Conservation (phyloP, 2,888 invertebrate species). For the Acanthococcus lagerstroemiae region DNA sequence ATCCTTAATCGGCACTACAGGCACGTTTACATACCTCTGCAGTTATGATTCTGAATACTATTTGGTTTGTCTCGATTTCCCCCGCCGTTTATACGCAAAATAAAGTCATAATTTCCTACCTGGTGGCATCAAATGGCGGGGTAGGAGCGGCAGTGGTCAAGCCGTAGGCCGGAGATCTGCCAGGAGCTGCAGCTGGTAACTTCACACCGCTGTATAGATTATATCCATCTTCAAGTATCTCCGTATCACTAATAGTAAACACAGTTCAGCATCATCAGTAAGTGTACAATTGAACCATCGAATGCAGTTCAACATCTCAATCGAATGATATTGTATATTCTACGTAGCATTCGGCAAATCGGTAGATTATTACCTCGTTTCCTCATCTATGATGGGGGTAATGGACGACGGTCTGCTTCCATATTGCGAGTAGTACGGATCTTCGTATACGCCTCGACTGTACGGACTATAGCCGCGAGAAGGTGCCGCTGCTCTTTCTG, state of each 20-base stretch:
- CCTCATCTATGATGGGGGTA: conserved; percentile 86
- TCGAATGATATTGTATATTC: background rate
- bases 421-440: conserved; percentile 77
- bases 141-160: conserved; percentile 21
- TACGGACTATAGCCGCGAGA: conserved; percentile 35
- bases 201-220: conserved; percentile 61
- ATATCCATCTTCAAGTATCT: conserved; percentile 59
- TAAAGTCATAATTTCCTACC: too few relatives aligned
- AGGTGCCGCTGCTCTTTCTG: conserved; percentile 55
- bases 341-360: background rate
- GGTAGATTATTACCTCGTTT: conserved; percentile 53
- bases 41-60: too few relatives aligned
- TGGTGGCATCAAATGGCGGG: conserved; percentile 50
- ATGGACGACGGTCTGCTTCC: conserved; percentile 55
- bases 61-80: too few relatives aligned
- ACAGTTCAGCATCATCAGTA: background rate
- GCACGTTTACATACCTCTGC: too few relatives aligned
- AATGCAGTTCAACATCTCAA: background rate
- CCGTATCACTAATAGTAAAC: conserved; percentile 49
- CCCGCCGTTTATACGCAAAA: too few relatives aligned
- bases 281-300: too few relatives aligned
- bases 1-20: too few relatives aligned
- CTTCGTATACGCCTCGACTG: conserved; percentile 40
- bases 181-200: conserved; percentile 42
- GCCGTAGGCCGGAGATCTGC: conserved; percentile 24